Percentiles rank a stretch among this genome's conserved stretches.
Conservation (phyloP, 2,888 invertebrate species). For the Aromia moschata region DNA sequence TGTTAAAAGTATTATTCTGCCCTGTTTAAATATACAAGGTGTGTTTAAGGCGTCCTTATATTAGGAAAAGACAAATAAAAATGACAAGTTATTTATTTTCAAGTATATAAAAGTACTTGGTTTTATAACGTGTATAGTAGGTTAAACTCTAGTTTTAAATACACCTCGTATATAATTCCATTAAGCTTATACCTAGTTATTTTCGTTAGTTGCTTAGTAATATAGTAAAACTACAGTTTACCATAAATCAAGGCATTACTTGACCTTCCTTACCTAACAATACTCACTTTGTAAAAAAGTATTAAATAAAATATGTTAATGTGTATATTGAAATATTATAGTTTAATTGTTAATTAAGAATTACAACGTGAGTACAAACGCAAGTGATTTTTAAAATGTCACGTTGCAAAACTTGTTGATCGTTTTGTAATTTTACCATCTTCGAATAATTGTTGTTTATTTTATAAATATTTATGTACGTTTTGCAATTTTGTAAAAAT, state of each 20-base stretch:
- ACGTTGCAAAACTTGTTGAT: conserved; percentile 43
- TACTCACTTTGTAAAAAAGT: conserved; percentile 58
- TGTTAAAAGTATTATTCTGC: conserved; percentile 55
- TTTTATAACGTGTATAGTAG: conserved; percentile 21
- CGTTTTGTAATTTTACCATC: conserved; percentile 54
- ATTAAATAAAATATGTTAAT: conserved; percentile 46
- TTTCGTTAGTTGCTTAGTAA: conserved; percentile 34
- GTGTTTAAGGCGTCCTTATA: conserved; percentile 34
- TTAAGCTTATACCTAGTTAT: conserved; percentile 33
- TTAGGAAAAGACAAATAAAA: conserved; percentile 38
- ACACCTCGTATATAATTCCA: conserved; percentile 37
- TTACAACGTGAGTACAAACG: conserved; percentile 56
- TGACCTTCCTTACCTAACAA: conserved; percentile 59
- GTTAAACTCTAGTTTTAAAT: conserved; percentile 25
- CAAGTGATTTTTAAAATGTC: conserved; percentile 34
- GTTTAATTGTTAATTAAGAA: conserved; percentile 32
- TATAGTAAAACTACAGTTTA: conserved; percentile 58
- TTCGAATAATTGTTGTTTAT: conserved; percentile 58
- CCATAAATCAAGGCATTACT: conserved; percentile 60
- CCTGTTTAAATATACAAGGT: conserved; percentile 42
- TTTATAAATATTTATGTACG: conserved; percentile 56
- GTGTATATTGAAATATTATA: conserved; percentile 44
- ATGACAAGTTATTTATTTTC: conserved; percentile 38
- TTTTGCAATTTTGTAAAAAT: conserved; percentile 38
- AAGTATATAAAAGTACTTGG: conserved; percentile 8